Evolutionary conservation across 2,113 vertebrate genomes (phyloP), one percentile per base, ranked within the genome.

Genomic region (Narcine bancroftii): DNA sequence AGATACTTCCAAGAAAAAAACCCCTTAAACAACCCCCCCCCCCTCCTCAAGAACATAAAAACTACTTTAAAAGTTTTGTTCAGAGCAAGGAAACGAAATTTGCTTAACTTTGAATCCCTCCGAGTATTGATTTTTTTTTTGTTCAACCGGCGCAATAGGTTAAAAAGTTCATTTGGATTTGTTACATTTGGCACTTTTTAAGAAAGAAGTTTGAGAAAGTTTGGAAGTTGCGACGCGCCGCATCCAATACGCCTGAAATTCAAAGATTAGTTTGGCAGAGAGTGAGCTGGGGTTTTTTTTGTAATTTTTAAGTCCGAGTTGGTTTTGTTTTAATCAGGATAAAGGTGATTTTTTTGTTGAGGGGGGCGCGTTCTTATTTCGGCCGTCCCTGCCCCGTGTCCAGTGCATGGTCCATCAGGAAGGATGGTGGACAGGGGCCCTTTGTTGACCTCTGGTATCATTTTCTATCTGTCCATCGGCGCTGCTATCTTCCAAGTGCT

Each of bases 381-480:
- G n/a, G n/a, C n/a, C n/a, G n/a, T n/a, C n/a, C n/a, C n/a, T n/a
- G n/a, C n/a, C n/a, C n/a, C n/a, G n/a, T n/a, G n/a, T n/a, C n/a
- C n/a, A n/a, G n/a, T n/a, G n/a, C n/a, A n/a, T n/a, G n/a, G 5
- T 5, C 66, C 66, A 69, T 19, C 66, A 2, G 17, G 19, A 69
- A 69, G 21, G 17, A 99, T 99, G 98, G 98, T 98, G 94, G 98
- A 99, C 96, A 97, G 98, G 94, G 98, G 98, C 92, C 98, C 98
- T 92, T 95, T 99, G 95, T 95, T 99, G 94, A 99, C 98, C 36
- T 99, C 98, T 93, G 98, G 97, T 92, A 97, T 99, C 92, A 99
- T 99, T 93, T 99, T 99, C 95, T 99, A 99, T 96, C 96, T 99
- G 97, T 98, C 98, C 94, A 99, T 99, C 69, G 98, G 98, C 95